Evolutionary conservation across 53 echinoderm and acorn worm genomes (phyloP), one percentile per base, ranked within the genome.

Genomic region (Mesocentrotus franciscanus): DNA sequence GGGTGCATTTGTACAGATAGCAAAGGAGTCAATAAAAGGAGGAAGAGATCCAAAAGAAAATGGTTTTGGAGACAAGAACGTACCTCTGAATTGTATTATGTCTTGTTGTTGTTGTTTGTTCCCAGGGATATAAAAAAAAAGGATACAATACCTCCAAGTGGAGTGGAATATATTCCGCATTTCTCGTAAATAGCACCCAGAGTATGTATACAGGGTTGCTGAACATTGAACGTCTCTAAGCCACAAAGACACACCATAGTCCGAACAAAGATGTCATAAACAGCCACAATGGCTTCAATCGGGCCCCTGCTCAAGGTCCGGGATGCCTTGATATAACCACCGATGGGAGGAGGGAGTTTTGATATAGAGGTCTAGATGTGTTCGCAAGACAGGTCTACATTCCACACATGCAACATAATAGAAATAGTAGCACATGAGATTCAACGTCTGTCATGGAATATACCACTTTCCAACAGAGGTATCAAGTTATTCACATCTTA

Each of bases 1-100:
- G 87, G 81, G 59, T 59, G 87, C 58, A 87, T 58, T 87, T 87
- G 58, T 87, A 87, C 58, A 87, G 87, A 87, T 1, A 49, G 39
- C 55, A 84, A 9, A 84, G 84, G 55, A 87, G 58, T 87, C 87
- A 58, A 87, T 87, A 58, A 87, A 87, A 20, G n/a, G 27, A 87
- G 58, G 57, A 49, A 87, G n/a, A 27, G 14, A 58, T 9, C 78
- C 36, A 81, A 36, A 84, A 22, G 55, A 57, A 58, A 15, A 59
- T 87, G n/a, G 36, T 81, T 42, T 81, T 87, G 10, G 56, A 49
- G 24, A 85, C 24, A 12, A 49, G 56, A 55, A 56, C 9, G 24
- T 24, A 85, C 20, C 13, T 56, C 56, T 9, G 7, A 8, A 85
- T 9, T 2, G 8, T 55, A 85, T 85, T 13, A 1, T 87, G 56